Evolutionary conservation across 2,888 invertebrate species (phyloP).

Genomic region (Phragmatobia fuliginosa): DNA sequence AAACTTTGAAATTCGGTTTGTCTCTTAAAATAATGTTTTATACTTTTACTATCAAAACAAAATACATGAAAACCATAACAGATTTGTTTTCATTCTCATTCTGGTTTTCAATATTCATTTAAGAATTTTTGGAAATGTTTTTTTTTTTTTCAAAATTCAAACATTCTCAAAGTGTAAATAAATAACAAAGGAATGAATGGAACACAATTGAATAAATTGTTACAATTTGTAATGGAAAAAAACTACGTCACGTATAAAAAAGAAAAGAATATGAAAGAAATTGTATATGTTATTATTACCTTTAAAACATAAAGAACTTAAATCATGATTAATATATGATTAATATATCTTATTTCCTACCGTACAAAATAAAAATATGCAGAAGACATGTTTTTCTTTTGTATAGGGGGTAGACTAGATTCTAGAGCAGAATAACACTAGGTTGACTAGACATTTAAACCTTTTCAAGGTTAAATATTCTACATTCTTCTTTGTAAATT

Average conservation of each 20-base stretch:
- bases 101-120: not conserved
- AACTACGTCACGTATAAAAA: no score
- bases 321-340: not conserved
- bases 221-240: no score
- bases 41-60: not conserved
- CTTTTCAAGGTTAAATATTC: not conserved
- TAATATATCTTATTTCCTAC: not conserved
- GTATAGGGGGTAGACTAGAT: not conserved
- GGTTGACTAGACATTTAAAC: constrained; percentile 5
- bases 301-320: not conserved
- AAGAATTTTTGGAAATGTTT: not conserved
- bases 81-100: no score
- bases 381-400: not conserved
- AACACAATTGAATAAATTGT: not conserved
- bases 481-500: not conserved
- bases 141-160: not conserved
- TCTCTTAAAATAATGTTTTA: constrained; percentile 7
- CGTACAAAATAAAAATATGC: not conserved
- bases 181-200: not conserved
- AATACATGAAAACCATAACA: no score
- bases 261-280: no score
- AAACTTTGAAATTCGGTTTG: constrained; percentile 14
- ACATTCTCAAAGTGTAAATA: not conserved
- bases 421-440: not conserved
- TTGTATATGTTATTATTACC: no score